Conservation (phyloP, 2,797 vertebrate genomes). For the Protonibea diacanthus region DNA sequence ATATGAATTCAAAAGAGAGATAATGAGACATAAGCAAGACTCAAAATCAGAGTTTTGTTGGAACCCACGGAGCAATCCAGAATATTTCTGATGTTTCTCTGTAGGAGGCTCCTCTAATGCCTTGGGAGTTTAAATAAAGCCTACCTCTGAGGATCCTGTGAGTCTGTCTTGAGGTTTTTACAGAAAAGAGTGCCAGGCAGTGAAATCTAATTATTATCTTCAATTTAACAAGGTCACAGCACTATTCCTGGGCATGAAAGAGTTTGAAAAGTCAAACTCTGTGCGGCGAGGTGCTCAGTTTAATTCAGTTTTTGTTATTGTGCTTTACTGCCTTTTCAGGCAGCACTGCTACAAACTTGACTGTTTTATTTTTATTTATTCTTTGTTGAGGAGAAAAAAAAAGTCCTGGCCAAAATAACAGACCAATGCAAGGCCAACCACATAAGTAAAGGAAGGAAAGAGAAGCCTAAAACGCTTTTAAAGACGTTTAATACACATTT, state of each 20-base stretch:
- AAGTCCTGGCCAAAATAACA: background rate
- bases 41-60: conserved; percentile 33
- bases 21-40: conserved; percentile 22
- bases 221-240: conserved; percentile 73
- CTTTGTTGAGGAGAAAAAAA: background rate
- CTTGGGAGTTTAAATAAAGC: conserved; percentile 75
- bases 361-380: background rate
- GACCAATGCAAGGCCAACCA: background rate
- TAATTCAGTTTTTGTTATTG: conserved; percentile 3
- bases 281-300: background rate
- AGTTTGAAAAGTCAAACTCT: conserved; percentile 54
- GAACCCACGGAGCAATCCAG: background rate
- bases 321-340: background rate
- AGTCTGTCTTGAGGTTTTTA: conserved; percentile 64
- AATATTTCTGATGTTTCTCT: conserved; percentile 41
- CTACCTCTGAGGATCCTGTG: conserved; percentile 65
- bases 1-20: background rate
- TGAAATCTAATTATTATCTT: conserved; percentile 75
- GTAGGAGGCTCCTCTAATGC: conserved; percentile 39
- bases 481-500: background rate
- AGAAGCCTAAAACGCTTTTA: background rate
- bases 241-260: conserved; percentile 59
- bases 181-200: conserved; percentile 47
- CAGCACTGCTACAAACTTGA: background rate
- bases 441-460: background rate